These are phyloP conservation scores for Sycophila texana DNA, from an alignment of 2,888 invertebrate genomes.

Conservation along the genomic window DNA sequence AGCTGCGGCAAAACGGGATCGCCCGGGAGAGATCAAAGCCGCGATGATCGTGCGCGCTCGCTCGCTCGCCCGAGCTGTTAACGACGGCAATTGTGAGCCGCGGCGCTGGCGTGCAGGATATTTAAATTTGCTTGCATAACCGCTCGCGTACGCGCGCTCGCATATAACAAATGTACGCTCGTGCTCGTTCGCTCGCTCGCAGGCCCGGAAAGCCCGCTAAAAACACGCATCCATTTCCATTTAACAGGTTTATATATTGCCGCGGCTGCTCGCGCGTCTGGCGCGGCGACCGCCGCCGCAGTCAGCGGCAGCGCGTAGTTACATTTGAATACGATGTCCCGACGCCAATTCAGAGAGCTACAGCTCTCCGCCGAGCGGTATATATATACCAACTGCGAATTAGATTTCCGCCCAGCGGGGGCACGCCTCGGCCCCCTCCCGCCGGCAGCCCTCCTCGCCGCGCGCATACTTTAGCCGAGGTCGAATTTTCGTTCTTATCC, in stretches of 20 bases:
- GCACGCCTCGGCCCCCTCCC: not conserved
- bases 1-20: constrained; percentile 52
- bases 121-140: constrained; percentile 74
- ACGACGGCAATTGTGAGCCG: constrained; percentile 58
- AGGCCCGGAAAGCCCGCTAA: constrained; percentile 69
- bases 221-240: constrained; percentile 76
- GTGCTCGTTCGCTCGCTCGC: constrained; percentile 59
- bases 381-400: constrained; percentile 63
- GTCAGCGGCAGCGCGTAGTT: constrained; percentile 74
- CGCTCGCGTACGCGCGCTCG: constrained; percentile 52
- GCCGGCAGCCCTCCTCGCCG: not conserved
- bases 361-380: constrained; percentile 36
- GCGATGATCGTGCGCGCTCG: too few relatives aligned
- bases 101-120: constrained; percentile 60
- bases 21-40: constrained; percentile 5
- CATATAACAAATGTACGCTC: constrained; percentile 51
- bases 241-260: constrained; percentile 75
- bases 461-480: constrained; percentile 7
- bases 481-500: constrained; percentile 42
- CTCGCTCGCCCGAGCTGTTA: constrained; percentile 47
- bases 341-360: constrained; percentile 61
- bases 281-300: constrained; percentile 70
- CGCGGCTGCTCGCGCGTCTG: constrained; percentile 69
- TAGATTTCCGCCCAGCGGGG: constrained; percentile 59
- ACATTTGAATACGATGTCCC: constrained; percentile 74